A percentile compares a stretch with the other conserved stretches of the same genome.
These are phyloP conservation scores for Gambelia wislizenii DNA, from an alignment of 2,797 vertebrate species.

Conservation along the genomic window DNA sequence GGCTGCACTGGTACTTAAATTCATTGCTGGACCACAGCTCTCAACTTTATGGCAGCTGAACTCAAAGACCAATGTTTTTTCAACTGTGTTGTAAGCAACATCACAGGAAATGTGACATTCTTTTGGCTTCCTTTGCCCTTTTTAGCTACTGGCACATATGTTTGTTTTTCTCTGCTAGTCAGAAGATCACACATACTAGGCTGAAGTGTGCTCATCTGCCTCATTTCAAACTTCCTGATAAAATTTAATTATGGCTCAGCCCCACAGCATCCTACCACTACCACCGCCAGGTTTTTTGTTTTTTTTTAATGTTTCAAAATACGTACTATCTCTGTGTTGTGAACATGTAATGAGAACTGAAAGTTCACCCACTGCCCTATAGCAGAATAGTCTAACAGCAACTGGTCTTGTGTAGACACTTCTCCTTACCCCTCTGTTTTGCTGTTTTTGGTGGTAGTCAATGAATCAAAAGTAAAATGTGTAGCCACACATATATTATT, in stretches of 20 bases:
- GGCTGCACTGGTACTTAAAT: not conserved
- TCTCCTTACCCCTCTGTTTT: not conserved
- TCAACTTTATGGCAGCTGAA: not conserved
- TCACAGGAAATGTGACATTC: conserved; percentile 3
- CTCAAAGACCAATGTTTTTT: not conserved
- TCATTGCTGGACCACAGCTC: not conserved
- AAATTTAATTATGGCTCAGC: conserved; percentile 66
- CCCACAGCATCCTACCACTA: conserved; percentile 19
- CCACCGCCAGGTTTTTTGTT: conserved; percentile 8
- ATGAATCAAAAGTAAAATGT: conserved; percentile 50
- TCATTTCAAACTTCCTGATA: conserved; percentile 55
- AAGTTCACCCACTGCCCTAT: not conserved
- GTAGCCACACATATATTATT: no score
- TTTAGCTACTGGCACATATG: conserved; percentile 39
- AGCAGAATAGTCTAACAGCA: conserved; percentile 21
- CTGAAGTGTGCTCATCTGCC: conserved; percentile 21
- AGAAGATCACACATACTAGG: conserved; percentile 39
- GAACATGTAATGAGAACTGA: conserved; percentile 22
- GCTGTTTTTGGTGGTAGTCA: conserved; percentile 30
- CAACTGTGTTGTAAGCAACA: not conserved
- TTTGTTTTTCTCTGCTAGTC: conserved; percentile 55
- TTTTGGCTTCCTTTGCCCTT: fast-evolving
- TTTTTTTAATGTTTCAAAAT: conserved; percentile 32
- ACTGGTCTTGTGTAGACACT: not conserved
- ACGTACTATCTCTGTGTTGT: not conserved